A percentile compares a stretch with the other conserved stretches of the same genome.
These are phyloP conservation scores for Itoplectis maculator DNA, from an alignment of 2,888 invertebrate species.

Conservation along the genomic window DNA sequence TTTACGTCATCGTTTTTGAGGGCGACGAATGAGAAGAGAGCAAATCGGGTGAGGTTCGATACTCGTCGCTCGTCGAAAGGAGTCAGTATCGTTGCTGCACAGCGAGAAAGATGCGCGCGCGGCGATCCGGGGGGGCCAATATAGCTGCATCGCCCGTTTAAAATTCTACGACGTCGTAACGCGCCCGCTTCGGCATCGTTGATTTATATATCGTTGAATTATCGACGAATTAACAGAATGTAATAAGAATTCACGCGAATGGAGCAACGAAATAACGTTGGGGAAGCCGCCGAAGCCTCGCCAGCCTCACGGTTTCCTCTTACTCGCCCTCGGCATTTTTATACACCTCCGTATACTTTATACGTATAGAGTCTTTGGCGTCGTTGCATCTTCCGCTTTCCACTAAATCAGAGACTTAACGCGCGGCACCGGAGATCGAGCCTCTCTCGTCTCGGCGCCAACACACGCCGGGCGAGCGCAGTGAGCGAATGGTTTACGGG, in stretches of 20 bases:
- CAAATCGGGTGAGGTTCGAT: neutral
- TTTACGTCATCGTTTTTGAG: neutral
- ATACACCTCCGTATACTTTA: constrained; percentile 38
- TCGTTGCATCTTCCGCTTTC: constrained; percentile 74
- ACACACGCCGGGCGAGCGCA: constrained; percentile 17
- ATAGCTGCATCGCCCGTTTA: constrained; percentile 63
- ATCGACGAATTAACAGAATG: constrained; percentile 72
- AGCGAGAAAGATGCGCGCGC: constrained; percentile 5
- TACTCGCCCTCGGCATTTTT: constrained; percentile 30
- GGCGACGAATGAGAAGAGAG: neutral
- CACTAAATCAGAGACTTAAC: constrained; percentile 86
- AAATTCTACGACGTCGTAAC: constrained; percentile 74
- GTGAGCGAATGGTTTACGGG: neutral
- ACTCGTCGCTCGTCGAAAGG: neutral
- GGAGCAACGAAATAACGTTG: constrained; percentile 13
- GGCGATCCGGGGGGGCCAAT: constrained; percentile 3
- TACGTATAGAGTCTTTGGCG: constrained; percentile 39
- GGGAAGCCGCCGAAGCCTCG: constrained; percentile 4
- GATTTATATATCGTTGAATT: constrained; percentile 71
- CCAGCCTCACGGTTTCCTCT: neutral
- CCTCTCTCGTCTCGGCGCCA: constrained; percentile 36
- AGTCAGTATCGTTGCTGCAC: neutral
- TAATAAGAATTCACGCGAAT: constrained; percentile 72
- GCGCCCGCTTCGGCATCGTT: constrained; percentile 49
- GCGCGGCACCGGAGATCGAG: constrained; percentile 38